A percentile compares a stretch with the other conserved stretches of the same genome.
These are phyloP conservation scores for Mesoligia furuncula DNA, from an alignment of 2,888 invertebrate genomes.

Conservation along the genomic window DNA sequence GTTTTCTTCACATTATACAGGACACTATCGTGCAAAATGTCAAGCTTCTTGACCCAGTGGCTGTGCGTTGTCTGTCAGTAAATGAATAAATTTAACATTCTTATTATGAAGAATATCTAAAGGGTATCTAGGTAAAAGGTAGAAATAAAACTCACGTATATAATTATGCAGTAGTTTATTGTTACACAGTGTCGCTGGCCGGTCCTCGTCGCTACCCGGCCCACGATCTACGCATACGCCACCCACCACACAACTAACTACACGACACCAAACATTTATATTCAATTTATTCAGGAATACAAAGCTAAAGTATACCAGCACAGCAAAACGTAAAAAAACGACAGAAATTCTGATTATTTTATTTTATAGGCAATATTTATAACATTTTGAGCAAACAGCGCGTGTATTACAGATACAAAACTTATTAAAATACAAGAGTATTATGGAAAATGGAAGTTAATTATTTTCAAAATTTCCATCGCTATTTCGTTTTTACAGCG, in stretches of 20 bases:
- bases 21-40: too few species aligned
- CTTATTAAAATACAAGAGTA: conserved; percentile 27
- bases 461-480: conserved; percentile 26
- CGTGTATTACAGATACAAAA: conserved; percentile 19
- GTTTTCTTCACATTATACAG: too few species aligned
- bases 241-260: conserved; percentile 65
- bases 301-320: conserved; percentile 18
- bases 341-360: conserved; percentile 20
- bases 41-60: too few species aligned
- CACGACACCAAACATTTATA: conserved; percentile 16
- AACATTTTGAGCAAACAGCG: conserved; percentile 54
- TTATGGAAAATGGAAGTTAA: conserved; percentile 12
- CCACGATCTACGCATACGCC: conserved; percentile 70
- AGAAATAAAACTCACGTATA: conserved; percentile 66
- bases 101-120: neutral
- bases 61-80: neutral
- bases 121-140: neutral
- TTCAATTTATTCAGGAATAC: conserved; percentile 22
- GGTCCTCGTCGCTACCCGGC: conserved; percentile 75
- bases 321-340: conserved; percentile 35
- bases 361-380: conserved; percentile 2
- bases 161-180: conserved; percentile 89
- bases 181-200: conserved; percentile 84
- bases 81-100: neutral
- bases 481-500: conserved; percentile 15